phyloP scores from a whole-genome alignment of 2,888 invertebrate genomes.

The Tenthredo notha region DNA sequence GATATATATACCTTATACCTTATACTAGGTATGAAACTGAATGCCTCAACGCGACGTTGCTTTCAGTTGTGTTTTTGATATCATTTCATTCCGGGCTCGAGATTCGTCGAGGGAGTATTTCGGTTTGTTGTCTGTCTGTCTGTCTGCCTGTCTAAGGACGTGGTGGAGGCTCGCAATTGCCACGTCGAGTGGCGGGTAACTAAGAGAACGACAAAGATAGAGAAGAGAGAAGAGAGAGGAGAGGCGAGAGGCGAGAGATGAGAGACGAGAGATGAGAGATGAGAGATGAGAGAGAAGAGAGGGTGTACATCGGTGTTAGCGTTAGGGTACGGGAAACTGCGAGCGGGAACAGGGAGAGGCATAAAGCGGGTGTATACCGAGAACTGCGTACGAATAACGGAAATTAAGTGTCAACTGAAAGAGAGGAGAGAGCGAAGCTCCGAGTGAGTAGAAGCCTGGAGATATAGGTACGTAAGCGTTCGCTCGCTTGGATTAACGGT shows the following conservation, averaged over 20 bases:
- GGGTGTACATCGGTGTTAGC: slow-evolving; percentile 55
- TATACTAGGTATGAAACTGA: not conserved
- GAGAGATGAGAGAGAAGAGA: slow-evolving; percentile 62
- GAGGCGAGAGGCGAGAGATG: slow-evolving; percentile 61
- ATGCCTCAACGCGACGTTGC: slow-evolving; percentile 21
- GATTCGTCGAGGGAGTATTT: slow-evolving; percentile 53
- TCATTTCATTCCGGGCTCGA: slow-evolving; percentile 44
- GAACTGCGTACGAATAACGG: slow-evolving; percentile 77
- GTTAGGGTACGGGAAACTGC: slow-evolving; percentile 60
- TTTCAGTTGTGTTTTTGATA: slow-evolving; percentile 54
- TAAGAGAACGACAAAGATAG: slow-evolving; percentile 70
- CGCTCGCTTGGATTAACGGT: slow-evolving; percentile 72
- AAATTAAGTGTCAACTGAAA: slow-evolving; percentile 78
- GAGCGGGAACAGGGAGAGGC: slow-evolving; percentile 64
- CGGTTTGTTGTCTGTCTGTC: slow-evolving; percentile 55
- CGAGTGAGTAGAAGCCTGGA: slow-evolving; percentile 62
- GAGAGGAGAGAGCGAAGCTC: slow-evolving; percentile 62
- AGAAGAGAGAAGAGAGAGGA: slow-evolving; percentile 66
- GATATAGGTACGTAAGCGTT: slow-evolving; percentile 64
- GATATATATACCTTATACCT: slow-evolving; percentile 61
- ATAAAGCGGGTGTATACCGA: slow-evolving; percentile 70
- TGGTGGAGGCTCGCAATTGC: slow-evolving; percentile 49
- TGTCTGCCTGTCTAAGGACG: slow-evolving; percentile 57
- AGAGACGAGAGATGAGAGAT: slow-evolving; percentile 64
- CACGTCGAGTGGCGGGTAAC: slow-evolving; percentile 64